These are phyloP conservation scores for Urophycis tenuis DNA, from an alignment of 2,797 vertebrate genomes.

Conservation along the genomic window DNA sequence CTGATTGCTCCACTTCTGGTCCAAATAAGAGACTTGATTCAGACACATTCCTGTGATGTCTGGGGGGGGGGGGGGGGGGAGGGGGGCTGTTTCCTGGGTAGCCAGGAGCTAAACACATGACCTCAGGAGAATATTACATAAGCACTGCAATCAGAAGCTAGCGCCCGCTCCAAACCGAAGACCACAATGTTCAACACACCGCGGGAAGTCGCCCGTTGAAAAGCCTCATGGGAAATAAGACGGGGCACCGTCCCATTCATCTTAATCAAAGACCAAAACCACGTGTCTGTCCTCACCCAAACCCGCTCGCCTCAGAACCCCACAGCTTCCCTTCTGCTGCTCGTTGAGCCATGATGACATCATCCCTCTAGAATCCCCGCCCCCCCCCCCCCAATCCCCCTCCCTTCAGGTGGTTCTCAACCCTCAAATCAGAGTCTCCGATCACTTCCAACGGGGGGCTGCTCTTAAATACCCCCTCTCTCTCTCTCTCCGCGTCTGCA, in stretches of 20 bases:
- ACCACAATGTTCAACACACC: not conserved
- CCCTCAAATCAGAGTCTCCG: not conserved
- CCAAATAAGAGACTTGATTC: not conserved
- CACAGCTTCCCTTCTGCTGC: not conserved
- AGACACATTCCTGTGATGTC: not conserved
- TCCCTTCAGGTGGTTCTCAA: not conserved
- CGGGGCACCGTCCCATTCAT: too few relatives aligned
- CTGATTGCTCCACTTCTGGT: not conserved
- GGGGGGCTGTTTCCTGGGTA: too few relatives aligned
- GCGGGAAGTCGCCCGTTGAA: too few relatives aligned
- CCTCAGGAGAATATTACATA: not conserved
- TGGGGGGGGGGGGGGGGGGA: not conserved
- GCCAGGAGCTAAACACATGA: too few relatives aligned
- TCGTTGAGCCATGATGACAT: not conserved
- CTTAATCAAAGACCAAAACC: too few relatives aligned
- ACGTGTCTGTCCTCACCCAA: not conserved
- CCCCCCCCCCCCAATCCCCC: too few relatives aligned
- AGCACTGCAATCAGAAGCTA: not conserved
- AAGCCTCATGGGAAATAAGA: too few relatives aligned
- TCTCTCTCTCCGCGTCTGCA: too few relatives aligned
- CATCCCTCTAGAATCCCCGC: not conserved
- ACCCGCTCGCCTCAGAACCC: not conserved
- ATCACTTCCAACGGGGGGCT: too few relatives aligned
- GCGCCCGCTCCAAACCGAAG: constrained; percentile 10
- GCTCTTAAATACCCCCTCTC: too few relatives aligned